Evolutionary conservation across 2,888 invertebrate species (phyloP).

Genomic region (Petrolisthes manimaculis): DNA sequence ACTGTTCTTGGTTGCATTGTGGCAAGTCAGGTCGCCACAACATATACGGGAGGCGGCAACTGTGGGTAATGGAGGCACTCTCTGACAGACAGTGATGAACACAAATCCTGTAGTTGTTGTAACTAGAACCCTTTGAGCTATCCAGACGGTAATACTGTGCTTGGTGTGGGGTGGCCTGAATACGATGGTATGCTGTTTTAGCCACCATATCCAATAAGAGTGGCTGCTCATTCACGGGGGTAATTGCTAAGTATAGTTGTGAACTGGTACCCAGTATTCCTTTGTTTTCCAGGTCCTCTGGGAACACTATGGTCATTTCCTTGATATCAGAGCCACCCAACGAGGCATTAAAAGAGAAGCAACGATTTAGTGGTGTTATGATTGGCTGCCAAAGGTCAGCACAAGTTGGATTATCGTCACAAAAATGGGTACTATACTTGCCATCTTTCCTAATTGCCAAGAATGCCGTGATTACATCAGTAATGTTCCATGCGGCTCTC

Average conservation of each 20-base stretch:
- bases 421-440: background rate
- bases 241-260: conserved; percentile 24
- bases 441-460: background rate
- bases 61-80: background rate
- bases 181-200: background rate
- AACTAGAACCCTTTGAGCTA: background rate
- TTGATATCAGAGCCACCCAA: background rate
- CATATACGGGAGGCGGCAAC: conserved; percentile 40
- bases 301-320: conserved; percentile 21
- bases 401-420: conserved; percentile 13
- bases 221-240: background rate
- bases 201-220: conserved; percentile 24
- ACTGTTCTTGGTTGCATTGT: conserved; percentile 27
- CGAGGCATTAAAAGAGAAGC: conserved; percentile 15
- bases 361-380: conserved; percentile 36
- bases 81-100: conserved; percentile 26
- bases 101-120: background rate
- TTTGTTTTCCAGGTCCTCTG: conserved; percentile 23
- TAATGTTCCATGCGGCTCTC: conserved; percentile 32
- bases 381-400: conserved; percentile 29
- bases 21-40: background rate
- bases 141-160: conserved; percentile 8
- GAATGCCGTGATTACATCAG: conserved; percentile 27
- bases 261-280: conserved; percentile 15
- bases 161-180: background rate